Percentiles rank a stretch among this genome's conserved stretches.
Conservation (phyloP, 2,797 vertebrate species). For the Diglossa cyanea region DNA sequence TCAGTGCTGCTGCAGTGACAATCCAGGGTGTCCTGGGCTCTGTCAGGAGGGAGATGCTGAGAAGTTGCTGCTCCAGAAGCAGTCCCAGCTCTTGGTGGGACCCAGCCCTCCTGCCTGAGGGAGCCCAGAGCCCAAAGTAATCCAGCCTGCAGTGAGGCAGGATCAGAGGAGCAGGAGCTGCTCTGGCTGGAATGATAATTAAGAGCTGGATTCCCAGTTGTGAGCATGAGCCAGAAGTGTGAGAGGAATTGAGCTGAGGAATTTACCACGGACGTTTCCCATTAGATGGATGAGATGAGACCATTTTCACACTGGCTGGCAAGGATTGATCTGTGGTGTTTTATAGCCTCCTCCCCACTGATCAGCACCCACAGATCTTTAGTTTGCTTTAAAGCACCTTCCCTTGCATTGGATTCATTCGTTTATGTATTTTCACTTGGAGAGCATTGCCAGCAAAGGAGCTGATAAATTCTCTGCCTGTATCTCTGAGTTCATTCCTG, state of each 20-base stretch:
- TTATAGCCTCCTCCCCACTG: background rate
- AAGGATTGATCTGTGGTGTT: background rate
- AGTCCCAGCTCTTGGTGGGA: background rate
- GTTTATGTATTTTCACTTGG: background rate
- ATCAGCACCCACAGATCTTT: background rate
- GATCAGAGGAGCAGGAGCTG: background rate
- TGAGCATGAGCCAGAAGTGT: background rate
- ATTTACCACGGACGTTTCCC: background rate
- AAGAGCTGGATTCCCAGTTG: background rate
- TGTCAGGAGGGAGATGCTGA: background rate
- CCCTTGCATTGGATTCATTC: background rate
- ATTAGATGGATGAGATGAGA: background rate
- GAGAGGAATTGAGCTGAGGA: background rate
- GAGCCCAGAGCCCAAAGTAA: background rate
- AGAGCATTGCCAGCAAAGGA: background rate
- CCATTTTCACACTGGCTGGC: background rate
- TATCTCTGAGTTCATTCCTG: background rate
- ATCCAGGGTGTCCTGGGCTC: background rate
- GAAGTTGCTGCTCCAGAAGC: background rate
- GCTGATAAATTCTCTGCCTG: background rate
- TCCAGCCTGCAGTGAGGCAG: background rate
- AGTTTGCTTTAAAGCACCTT: background rate
- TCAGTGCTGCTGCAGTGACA: background rate
- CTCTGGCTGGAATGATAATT: constrained; percentile 28
- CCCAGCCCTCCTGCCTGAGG: background rate